A percentile compares a stretch with the other conserved stretches of the same genome.
phyloP scores from a whole-genome alignment of 1,140 invertebrate genomes.

The Scaptomyza pallida region DNA sequence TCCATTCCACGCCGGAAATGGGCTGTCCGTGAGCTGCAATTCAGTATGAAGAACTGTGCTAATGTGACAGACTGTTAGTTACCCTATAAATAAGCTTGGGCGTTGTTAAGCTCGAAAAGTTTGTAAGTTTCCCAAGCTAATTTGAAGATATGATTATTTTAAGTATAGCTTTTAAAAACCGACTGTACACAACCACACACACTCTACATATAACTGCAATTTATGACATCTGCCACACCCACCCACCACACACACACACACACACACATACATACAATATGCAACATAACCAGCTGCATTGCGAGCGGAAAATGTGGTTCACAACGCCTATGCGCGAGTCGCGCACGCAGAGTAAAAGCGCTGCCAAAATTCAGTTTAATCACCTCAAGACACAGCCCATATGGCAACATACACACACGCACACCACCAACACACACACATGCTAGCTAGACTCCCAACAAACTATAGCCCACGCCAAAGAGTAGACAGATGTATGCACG shows the following conservation, averaged over 20 bases:
- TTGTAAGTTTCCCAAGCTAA: too few relatives aligned
- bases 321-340: slow-evolving; percentile 16
- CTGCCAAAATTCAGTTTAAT: slow-evolving; percentile 76
- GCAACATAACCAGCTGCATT: slow-evolving; percentile 10
- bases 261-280: too few relatives aligned
- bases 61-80: too few relatives aligned
- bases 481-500: slow-evolving; percentile 33
- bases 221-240: slow-evolving; percentile 52
- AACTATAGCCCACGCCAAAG: slow-evolving; percentile 65
- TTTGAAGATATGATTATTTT: background rate
- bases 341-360: slow-evolving; percentile 30
- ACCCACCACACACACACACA: slow-evolving; percentile 23
- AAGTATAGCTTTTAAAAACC: slow-evolving; percentile 21
- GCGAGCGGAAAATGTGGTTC: slow-evolving; percentile 40
- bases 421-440: slow-evolving; percentile 41
- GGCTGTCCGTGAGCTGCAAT: background rate
- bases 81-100: too few relatives aligned
- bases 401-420: slow-evolving; percentile 43
- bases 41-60: background rate
- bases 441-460: slow-evolving; percentile 18
- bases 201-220: slow-evolving; percentile 38
- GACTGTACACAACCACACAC: background rate
- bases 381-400: slow-evolving; percentile 66
- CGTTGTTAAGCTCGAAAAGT: too few relatives aligned
- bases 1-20: background rate